Conservation (phyloP, 2,113 vertebrate species). For the Penelope pileata region DNA sequence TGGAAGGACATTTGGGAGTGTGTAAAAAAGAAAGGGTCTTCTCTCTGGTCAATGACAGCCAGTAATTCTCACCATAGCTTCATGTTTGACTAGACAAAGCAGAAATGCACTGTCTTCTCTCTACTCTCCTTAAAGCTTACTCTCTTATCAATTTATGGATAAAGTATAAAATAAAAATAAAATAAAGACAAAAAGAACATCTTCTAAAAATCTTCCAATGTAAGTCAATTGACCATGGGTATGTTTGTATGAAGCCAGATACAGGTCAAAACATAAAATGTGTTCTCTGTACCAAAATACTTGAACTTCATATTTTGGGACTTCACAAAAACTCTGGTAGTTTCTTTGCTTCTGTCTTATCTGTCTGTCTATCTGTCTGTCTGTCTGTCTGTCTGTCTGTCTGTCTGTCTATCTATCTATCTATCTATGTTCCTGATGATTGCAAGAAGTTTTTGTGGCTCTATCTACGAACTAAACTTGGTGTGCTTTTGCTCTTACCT, state of each 20-base stretch:
- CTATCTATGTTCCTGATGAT: neutral
- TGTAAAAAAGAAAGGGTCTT: neutral
- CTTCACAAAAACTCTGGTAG: neutral
- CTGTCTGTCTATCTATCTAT: too few species aligned
- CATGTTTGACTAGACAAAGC: neutral
- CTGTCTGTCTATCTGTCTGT: too few species aligned
- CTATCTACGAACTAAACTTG: neutral
- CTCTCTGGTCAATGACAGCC: neutral
- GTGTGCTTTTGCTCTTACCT: neutral
- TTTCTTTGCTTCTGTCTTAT: neutral
- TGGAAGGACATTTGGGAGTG: neutral
- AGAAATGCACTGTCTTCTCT: neutral
- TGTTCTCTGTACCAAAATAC: neutral
- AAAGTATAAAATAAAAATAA: neutral
- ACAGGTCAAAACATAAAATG: neutral
- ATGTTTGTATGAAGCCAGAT: neutral
- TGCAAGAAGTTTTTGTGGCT: neutral
- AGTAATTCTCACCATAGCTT: neutral
- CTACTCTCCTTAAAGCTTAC: rapidly evolving
- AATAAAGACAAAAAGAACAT: neutral
- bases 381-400: too few species aligned
- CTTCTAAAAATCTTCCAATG: neutral
- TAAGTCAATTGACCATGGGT: neutral
- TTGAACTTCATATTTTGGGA: too few species aligned
- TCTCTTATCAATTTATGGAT: neutral